A percentile compares a stretch with the other conserved stretches of the same genome.
phyloP scores from a whole-genome alignment of 2,888 invertebrate genomes.

The Acleris laterana region DNA sequence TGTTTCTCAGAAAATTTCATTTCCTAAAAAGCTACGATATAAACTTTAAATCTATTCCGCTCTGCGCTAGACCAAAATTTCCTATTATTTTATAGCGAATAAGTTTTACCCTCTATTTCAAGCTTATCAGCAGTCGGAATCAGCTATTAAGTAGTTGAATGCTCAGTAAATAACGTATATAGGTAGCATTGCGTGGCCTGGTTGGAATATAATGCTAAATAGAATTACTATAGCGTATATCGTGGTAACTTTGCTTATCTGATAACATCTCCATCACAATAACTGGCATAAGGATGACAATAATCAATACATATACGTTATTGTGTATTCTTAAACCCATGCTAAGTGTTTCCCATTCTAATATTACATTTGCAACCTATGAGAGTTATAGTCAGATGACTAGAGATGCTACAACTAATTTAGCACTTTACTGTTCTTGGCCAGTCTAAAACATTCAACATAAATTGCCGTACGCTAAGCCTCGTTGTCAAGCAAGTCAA shows the following conservation, averaged over 20 bases:
- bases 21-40: constrained; percentile 12
- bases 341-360: background rate
- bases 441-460: background rate
- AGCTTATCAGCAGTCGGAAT: constrained; percentile 21
- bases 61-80: constrained; percentile 10
- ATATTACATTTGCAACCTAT: background rate
- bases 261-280: no score
- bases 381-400: no score
- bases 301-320: no score
- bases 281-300: no score
- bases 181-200: constrained; percentile 19
- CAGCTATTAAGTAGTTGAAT: constrained; percentile 16
- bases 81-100: constrained; percentile 12
- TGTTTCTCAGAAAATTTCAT: constrained; percentile 17
- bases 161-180: constrained; percentile 12
- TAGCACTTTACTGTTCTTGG: background rate
- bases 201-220: constrained; percentile 17
- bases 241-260: no score
- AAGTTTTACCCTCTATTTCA: constrained; percentile 4
- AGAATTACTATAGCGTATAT: no score
- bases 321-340: no score
- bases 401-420: background rate
- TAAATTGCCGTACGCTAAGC: background rate
- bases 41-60: constrained; percentile 13
- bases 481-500: constrained; percentile 48